Conservation (phyloP, 2,797 vertebrate genomes). For the Labroides dimidiatus region DNA sequence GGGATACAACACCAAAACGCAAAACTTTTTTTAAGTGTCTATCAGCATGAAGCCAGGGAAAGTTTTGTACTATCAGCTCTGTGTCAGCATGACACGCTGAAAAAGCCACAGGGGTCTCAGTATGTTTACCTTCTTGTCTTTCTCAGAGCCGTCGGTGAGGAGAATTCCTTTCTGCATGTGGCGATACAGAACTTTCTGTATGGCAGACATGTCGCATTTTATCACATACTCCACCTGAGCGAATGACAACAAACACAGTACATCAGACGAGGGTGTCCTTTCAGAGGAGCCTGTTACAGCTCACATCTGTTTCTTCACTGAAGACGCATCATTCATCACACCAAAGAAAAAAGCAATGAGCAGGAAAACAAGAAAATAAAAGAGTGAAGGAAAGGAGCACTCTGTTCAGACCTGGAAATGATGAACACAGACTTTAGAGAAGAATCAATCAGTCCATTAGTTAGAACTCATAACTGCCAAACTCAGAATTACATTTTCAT, state of each 20-base stretch:
- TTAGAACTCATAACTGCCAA: not conserved
- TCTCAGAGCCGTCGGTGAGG: constrained; percentile 97
- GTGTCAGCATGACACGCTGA: not conserved
- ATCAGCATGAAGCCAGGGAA: not conserved
- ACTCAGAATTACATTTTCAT: too few relatives aligned
- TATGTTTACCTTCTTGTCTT: constrained; percentile 94
- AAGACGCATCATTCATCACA: not conserved
- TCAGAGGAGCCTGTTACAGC: not conserved
- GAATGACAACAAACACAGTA: not conserved
- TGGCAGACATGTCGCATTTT: constrained; percentile 98
- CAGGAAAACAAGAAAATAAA: not conserved
- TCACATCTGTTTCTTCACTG: not conserved
- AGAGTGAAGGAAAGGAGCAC: not conserved
- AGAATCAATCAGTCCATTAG: not conserved
- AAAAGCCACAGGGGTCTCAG: not conserved
- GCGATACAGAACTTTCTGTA: constrained; percentile 97
- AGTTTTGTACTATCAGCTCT: not conserved
- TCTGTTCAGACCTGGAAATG: not conserved
- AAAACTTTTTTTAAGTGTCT: not conserved
- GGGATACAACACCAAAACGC: not conserved
- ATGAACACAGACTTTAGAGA: not conserved
- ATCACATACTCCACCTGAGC: constrained; percentile 96
- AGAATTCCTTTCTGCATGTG: constrained; percentile 99
- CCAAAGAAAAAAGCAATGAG: not conserved
- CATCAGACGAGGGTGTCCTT: not conserved